phyloP scores from a whole-genome alignment of 2,888 invertebrate genomes.

The Agrochola litura region DNA sequence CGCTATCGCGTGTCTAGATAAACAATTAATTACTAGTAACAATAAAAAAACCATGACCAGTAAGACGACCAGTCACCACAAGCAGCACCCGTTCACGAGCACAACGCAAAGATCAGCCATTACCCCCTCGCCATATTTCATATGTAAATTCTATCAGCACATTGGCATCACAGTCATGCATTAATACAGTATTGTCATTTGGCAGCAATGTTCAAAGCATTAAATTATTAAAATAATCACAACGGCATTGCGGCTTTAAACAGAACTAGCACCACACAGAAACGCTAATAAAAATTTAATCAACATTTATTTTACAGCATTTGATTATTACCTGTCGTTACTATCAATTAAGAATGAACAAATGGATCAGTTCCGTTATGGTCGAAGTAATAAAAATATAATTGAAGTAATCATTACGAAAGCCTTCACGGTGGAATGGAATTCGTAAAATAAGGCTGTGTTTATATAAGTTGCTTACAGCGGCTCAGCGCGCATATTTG shows the following conservation, averaged over 20 bases:
- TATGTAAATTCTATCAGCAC: conserved; percentile 20
- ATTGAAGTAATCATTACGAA: conserved; percentile 70
- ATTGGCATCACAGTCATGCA: conserved; percentile 1
- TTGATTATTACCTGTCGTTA: conserved; percentile 63
- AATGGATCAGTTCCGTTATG: conserved; percentile 67
- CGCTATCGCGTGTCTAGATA: too few species aligned
- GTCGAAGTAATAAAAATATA: conserved; percentile 68
- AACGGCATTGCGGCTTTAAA: conserved; percentile 36
- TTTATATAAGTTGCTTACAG: neutral
- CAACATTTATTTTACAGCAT: conserved; percentile 60
- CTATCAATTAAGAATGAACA: conserved; percentile 66
- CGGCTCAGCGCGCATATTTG: neutral
- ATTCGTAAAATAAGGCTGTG: conserved; percentile 35
- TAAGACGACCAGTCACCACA: too few species aligned
- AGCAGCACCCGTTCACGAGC: too few species aligned
- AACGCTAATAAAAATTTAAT: conserved; percentile 57
- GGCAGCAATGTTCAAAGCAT: conserved; percentile 11
- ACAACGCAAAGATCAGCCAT: too few species aligned
- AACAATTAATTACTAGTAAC: too few species aligned
- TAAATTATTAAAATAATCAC: conserved; percentile 49
- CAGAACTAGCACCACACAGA: conserved; percentile 33
- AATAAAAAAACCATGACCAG: too few species aligned
- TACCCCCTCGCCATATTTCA: too few species aligned
- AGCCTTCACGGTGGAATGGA: conserved; percentile 48
- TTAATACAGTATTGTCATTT: conserved; percentile 27